Base-by-base conservation (phyloP, 2,113 vertebrate genomes). In the Platichthys flesus region DNA sequence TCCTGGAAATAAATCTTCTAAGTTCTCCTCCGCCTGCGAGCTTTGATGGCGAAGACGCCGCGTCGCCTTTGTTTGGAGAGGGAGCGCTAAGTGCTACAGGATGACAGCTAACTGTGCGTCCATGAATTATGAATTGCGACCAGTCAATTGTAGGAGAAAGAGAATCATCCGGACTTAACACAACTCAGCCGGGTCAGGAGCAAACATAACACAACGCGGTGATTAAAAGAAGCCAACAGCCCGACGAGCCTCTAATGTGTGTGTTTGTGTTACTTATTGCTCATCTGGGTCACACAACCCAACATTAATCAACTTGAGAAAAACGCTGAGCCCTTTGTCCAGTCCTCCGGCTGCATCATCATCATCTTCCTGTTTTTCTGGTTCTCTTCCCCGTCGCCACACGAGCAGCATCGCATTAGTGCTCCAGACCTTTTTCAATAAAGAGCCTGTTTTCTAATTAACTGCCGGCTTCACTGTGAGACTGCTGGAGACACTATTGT, bases 261-360 rank as follows among this genome's bases (percentile, higher is more conserved):
- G 58, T 80, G 75, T 75, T 40, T 52, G 51, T 59, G 80, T 81
- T 79, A 70, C 35, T 76, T 70, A 71, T 79, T 76, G 66, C 65
- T 74, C 65, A 69, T 89, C 76, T 78, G 65, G 74, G 78, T 76
- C 81, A 78, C n/a, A 15, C 35, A 26, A 72, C 63, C 70, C 42
- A 2, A 42, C 64, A 79, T 82, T 89, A 75, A 83, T 86, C 76
- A 84, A 65, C 51, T 59, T 9, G 20, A 63, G 68, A 71, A 75
- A 82, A 82, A 55, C 5, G 74, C 57, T 61, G 58, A 75, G 42
- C 31, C 42, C 57, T 59, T 54, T 70, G 10, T 78, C 71, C 18
- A 4, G 4, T 56, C 20, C 20, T 60, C 37, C 42, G 56, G 20
- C 54, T 69, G 42, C 18, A 60, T 72, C 54, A 12, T 72, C 54